Base-by-base conservation (phyloP, 2,113 vertebrate genomes). In the Podiceps cristatus region DNA sequence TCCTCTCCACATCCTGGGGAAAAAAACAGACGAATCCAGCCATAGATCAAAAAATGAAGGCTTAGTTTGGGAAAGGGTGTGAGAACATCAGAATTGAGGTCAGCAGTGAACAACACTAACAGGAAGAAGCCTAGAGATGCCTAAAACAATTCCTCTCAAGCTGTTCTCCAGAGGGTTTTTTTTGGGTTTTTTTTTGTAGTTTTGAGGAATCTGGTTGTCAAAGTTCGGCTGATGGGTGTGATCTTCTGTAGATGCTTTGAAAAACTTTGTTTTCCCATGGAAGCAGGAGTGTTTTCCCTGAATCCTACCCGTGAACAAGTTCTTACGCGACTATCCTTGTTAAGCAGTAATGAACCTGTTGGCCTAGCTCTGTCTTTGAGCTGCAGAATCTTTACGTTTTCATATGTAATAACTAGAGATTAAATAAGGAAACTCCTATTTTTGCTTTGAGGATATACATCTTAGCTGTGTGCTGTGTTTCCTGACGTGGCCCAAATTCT, bases 1-100 rank as follows among this genome's bases (percentile, higher is more conserved):
- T 81, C 71, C 33, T 75, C 62, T 58, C 74, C 81, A 90, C 84
- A 91, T 94, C 91, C 94, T 93, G 95, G 89, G 91, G 85, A 86
- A 92, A 91, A 72, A 92, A 19, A 31, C 6, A 88, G 79, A 96
- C 83, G 80, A 93, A 75, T 93, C 53, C 53, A 72, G 79, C 37
- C 73, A 75, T 31, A 90, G 77, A 87, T 79, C 22, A 94, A 89
- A 86, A 94, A 79, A 66, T 22, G 49, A 88, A 93, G 40, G 83
- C 77, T 90, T 25, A 4, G 53, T 91, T 94, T 95, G 93, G 91
- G 84, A 82, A 92, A 91, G 91, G 80, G 73, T 93, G 91, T 72
- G 91, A 96, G 95, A 85, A 82, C 93, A 87, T 73, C 50, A 76
- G 60, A 90, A 73, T 71, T 79, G 84, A 76, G 76, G 55, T 88